A percentile compares a stretch with the other conserved stretches of the same genome.
Conservation (phyloP, 2,797 vertebrate genomes). For the Nyctibius grandis region DNA sequence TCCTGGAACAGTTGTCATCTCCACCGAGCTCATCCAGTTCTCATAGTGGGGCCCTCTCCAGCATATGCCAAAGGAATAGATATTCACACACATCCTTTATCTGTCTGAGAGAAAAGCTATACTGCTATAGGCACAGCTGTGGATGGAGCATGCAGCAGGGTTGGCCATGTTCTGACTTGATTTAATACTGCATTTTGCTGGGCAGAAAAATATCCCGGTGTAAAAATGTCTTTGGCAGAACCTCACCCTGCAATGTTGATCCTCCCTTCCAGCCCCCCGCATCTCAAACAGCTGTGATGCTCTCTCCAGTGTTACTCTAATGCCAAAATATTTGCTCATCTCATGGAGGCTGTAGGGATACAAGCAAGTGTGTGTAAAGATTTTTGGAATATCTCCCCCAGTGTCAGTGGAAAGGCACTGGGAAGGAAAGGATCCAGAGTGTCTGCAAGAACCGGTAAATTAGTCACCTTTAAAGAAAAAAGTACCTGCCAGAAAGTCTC, state of each 20-base stretch:
- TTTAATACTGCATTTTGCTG: not conserved
- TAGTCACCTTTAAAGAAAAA: not conserved
- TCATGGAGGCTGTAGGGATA: not conserved
- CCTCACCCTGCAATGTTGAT: not conserved
- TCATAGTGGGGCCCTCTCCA: not conserved
- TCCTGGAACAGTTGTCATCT: not conserved
- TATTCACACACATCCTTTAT: not conserved
- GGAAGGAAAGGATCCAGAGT: not conserved
- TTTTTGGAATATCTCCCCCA: not conserved
- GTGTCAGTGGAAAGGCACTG: not conserved
- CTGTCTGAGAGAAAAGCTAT: not conserved
- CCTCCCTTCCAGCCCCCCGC: not conserved
- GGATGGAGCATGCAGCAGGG: not conserved
- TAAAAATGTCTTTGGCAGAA: constrained; percentile 13
- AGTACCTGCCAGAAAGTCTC: not conserved
- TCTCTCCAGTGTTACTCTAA: not conserved
- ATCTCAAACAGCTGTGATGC: not conserved
- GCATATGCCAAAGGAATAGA: not conserved
- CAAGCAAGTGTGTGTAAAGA: not conserved
- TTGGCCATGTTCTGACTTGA: not conserved
- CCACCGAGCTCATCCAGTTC: not conserved
- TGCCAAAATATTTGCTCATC: not conserved
- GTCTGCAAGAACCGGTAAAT: not conserved
- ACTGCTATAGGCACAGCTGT: not conserved
- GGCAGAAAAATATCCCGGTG: not conserved